A percentile compares a stretch with the other conserved stretches of the same genome.
These are phyloP conservation scores for Chionoecetes opilio DNA, from an alignment of 1,140 invertebrate species.

Conservation along the genomic window DNA sequence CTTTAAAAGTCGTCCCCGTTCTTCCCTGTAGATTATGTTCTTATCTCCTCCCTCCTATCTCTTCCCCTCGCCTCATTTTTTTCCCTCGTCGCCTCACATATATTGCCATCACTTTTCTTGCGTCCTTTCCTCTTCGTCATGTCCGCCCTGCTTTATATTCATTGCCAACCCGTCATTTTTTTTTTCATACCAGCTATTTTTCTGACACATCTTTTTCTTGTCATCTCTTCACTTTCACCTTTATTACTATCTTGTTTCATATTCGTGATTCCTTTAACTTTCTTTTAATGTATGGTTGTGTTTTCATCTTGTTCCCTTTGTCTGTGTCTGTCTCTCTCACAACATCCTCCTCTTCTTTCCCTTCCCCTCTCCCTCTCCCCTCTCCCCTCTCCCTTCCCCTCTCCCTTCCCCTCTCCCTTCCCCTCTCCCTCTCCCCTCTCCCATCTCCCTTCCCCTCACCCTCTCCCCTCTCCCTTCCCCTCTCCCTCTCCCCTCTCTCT, in stretches of 20 bases:
- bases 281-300: too few species aligned
- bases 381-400: not conserved
- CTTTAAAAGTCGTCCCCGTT: too few species aligned
- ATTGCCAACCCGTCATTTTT: too few species aligned
- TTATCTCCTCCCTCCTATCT: not conserved
- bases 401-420: conserved; percentile 24
- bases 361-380: not conserved
- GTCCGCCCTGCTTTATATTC: not conserved
- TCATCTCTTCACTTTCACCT: not conserved
- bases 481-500: too few species aligned
- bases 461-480: not conserved
- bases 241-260: too few species aligned
- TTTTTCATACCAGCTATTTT: not conserved
- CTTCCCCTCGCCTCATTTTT: not conserved
- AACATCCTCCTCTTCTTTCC: not conserved
- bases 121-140: not conserved
- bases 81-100: not conserved
- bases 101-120: not conserved
- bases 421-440: not conserved
- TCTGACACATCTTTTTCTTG: not conserved
- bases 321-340: not conserved
- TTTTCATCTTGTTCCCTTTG: too few species aligned
- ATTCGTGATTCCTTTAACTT: too few species aligned
- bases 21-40: not conserved
- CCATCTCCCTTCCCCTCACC: not conserved